These are phyloP conservation scores for Lophura nycthemera DNA, from an alignment of 2,113 vertebrate species.

Conservation along the genomic window DNA sequence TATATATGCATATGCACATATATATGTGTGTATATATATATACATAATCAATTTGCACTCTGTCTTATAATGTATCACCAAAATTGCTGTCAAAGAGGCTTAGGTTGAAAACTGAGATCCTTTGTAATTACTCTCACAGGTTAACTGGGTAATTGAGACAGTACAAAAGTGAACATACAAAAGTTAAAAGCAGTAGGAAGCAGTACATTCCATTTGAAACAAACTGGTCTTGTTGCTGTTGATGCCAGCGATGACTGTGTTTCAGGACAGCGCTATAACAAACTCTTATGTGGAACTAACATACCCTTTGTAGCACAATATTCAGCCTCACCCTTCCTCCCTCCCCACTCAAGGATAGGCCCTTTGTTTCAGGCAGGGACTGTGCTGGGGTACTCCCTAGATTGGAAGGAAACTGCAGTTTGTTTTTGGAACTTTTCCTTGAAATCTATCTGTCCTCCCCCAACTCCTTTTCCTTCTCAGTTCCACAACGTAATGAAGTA, in stretches of 20 bases:
- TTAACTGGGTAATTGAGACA: background rate
- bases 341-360: background rate
- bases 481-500: background rate
- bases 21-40: too few species aligned
- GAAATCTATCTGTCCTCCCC: conserved; percentile 9
- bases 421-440: conserved; percentile 36
- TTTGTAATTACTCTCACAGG: background rate
- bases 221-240: background rate
- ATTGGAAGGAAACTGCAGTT: conserved; percentile 5
- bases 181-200: background rate
- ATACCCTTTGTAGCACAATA: background rate
- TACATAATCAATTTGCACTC: background rate
- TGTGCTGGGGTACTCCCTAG: background rate
- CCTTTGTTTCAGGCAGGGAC: conserved; percentile 20
- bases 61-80: background rate
- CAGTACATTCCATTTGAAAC: background rate
- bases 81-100: background rate
- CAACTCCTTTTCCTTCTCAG: background rate
- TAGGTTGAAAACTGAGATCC: background rate
- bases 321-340: conserved; percentile 48
- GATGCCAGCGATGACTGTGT: background rate
- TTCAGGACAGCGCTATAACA: background rate
- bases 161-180: background rate
- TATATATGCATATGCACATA: too few species aligned
- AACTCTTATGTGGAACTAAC: background rate